These are phyloP conservation scores for Petaurus breviceps DNA, from an alignment of 2,113 vertebrate genomes.

Conservation along the genomic window DNA sequence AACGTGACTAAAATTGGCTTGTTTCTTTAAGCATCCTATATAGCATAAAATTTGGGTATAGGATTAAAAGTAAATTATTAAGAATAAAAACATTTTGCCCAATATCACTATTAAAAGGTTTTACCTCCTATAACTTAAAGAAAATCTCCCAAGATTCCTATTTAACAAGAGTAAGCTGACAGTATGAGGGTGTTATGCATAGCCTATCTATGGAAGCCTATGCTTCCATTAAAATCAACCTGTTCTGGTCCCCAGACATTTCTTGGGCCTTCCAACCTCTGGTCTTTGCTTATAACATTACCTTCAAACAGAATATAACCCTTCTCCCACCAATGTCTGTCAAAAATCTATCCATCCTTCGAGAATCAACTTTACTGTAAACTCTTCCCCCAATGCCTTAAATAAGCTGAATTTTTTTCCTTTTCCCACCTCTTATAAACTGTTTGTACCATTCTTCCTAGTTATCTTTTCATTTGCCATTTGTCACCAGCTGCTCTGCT, in stretches of 20 bases:
- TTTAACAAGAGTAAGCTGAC: slow-evolving; percentile 6
- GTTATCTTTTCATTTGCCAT: not conserved
- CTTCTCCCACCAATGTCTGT: not conserved
- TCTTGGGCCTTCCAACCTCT: not conserved
- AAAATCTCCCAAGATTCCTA: slow-evolving; percentile 22
- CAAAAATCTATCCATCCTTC: not conserved
- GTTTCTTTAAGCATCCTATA: not conserved
- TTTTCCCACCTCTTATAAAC: not conserved
- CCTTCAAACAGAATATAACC: not conserved
- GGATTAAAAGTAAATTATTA: slow-evolving; percentile 47
- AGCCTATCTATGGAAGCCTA: not conserved
- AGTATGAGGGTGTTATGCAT: not conserved
- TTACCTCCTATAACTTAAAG: not conserved
- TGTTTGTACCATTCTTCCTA: not conserved
- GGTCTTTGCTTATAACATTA: not conserved
- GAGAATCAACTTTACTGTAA: not conserved
- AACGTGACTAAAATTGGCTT: not conserved
- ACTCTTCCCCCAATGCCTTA: not conserved
- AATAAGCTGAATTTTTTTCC: not conserved
- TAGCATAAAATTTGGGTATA: slow-evolving; percentile 24
- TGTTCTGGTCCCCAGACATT: not conserved
- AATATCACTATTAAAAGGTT: slow-evolving; percentile 34
- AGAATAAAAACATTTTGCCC: slow-evolving; percentile 16
- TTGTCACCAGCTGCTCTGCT: not conserved
- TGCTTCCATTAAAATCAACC: not conserved